Percentiles rank a stretch among this genome's conserved stretches.
Conservation (phyloP, 2,113 vertebrate species). For the Verasper variegatus region DNA sequence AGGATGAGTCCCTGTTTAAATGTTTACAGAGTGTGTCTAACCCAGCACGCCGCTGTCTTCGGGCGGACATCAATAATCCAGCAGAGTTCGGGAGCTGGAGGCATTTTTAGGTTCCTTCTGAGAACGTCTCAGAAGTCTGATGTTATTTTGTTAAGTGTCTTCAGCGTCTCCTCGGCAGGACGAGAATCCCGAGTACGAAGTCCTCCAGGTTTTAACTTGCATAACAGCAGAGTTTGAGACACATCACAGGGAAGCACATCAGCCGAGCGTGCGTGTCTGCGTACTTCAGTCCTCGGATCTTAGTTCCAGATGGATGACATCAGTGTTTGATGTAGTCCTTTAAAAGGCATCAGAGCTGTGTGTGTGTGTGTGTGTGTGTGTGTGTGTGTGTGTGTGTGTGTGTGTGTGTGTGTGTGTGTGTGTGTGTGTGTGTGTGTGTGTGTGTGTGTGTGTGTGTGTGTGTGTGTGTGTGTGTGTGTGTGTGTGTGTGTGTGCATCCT, state of each 20-base stretch:
- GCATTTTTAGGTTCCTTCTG: slow-evolving; percentile 23
- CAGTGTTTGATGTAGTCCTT: slow-evolving; percentile 40
- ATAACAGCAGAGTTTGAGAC: slow-evolving; percentile 23
- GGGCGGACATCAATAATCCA: slow-evolving; percentile 29
- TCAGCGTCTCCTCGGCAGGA: slow-evolving; percentile 7
- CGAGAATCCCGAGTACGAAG: slow-evolving; percentile 5
- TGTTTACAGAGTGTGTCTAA: neutral
- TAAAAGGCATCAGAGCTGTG: slow-evolving; percentile 28
- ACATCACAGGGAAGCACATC: slow-evolving; percentile 13
- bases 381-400: neutral
- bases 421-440: neutral
- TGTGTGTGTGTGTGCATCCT: too few relatives aligned
- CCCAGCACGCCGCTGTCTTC: neutral
- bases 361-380: slow-evolving; percentile 10
- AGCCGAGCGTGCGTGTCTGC: neutral
- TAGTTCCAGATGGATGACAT: slow-evolving; percentile 13
- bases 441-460: slow-evolving; percentile 10
- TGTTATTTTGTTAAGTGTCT: slow-evolving; percentile 3
- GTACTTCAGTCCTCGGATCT: slow-evolving; percentile 16
- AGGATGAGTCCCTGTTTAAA: slow-evolving; percentile 1
- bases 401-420: neutral
- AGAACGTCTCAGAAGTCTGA: slow-evolving; percentile 3
- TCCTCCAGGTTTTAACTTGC: slow-evolving; percentile 38
- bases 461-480: neutral
- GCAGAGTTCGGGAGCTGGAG: slow-evolving; percentile 11